Conservation (phyloP, 2,888 invertebrate genomes). For the Noctuana brunneofusca region DNA sequence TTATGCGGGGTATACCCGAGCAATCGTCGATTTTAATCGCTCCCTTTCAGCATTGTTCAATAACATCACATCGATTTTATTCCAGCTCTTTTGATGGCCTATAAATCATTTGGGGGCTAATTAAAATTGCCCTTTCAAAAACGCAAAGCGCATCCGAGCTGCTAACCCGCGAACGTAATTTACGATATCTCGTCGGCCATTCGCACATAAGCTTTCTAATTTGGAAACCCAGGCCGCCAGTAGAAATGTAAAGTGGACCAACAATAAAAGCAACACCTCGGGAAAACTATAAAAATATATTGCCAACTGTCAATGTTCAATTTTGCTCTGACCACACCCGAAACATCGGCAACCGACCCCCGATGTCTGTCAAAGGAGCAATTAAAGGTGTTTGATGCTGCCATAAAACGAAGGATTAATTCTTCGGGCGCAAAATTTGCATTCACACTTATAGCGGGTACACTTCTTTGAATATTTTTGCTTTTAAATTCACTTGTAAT, state of each 20-base stretch:
- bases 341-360: conserved; percentile 63
- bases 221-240: conserved; percentile 62
- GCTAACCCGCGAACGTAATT: conserved; percentile 73
- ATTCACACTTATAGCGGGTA: conserved; percentile 15
- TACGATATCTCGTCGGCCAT: conserved; percentile 70
- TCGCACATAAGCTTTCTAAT: conserved; percentile 79
- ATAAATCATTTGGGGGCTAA: conserved; percentile 74
- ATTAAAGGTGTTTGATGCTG: conserved; percentile 75
- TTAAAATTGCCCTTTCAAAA: conserved; percentile 71
- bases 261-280: conserved; percentile 76
- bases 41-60: conserved; percentile 42
- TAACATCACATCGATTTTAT: conserved; percentile 56
- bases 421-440: conserved; percentile 49
- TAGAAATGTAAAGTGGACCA: conserved; percentile 65
- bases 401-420: conserved; percentile 70
- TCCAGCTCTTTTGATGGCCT: conserved; percentile 61
- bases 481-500: background rate
- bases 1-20: conserved; percentile 26
- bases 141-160: conserved; percentile 55
- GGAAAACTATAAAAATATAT: conserved; percentile 74
- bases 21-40: conserved; percentile 37
- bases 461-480: conserved; percentile 3
- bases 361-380: conserved; percentile 80
- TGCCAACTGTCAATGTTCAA: conserved; percentile 68
- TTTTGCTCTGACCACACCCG: conserved; percentile 74